Evolutionary conservation across 2,797 vertebrate genomes (phyloP).

Genomic region (Schizothorax lantsangensis): DNA sequence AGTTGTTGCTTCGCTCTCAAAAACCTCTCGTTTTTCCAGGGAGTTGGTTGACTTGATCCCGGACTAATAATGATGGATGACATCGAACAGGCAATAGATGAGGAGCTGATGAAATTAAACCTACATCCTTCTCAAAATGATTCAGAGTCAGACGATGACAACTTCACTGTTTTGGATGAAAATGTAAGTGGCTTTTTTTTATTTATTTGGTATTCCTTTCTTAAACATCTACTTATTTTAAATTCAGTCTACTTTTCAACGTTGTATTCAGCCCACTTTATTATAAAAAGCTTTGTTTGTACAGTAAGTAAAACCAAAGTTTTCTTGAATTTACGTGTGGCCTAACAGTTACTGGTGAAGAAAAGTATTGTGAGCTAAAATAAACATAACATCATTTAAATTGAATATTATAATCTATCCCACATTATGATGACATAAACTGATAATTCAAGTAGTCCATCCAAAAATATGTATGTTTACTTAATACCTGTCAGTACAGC

Average conservation of each 20-base stretch:
- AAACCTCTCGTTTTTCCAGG: neutral
- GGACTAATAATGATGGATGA: constrained; percentile 57
- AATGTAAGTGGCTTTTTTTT: constrained; percentile 36
- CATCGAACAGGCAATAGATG: constrained; percentile 71
- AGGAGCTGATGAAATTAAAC: constrained; percentile 73
- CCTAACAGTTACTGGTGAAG: neutral
- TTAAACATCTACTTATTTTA: neutral
- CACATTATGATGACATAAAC: neutral
- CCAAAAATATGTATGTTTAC: neutral
- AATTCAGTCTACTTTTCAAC: neutral
- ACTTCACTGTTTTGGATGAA: neutral
- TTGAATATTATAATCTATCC: neutral
- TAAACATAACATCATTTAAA: neutral
- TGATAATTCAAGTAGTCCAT: neutral
- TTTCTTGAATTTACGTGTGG: neutral
- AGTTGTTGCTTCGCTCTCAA: neutral
- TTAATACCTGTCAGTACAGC: neutral
- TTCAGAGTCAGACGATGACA: constrained; percentile 64
- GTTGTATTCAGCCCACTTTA: neutral
- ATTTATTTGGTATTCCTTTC: neutral
- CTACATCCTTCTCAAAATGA: constrained; percentile 69
- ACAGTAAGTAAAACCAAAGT: neutral
- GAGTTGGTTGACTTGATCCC: neutral
- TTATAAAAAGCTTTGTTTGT: neutral
- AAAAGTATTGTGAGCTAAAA: neutral